Percentiles rank a stretch among this genome's conserved stretches.
Conservation (phyloP, 2,797 vertebrate species). For the Acridotheres tristis region DNA sequence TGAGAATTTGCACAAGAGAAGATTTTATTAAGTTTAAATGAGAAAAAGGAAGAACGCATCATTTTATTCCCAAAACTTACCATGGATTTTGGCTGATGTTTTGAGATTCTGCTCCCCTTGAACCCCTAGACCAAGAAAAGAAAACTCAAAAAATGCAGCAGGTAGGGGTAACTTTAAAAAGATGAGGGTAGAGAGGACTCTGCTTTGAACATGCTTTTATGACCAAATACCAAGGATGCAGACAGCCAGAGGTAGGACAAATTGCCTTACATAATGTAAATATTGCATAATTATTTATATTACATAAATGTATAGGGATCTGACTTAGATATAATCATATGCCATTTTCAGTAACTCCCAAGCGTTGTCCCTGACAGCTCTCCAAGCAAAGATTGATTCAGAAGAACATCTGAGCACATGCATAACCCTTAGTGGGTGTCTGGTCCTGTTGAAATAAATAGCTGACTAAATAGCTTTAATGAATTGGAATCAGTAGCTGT, state of each 20-base stretch:
- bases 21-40: neutral
- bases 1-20: neutral
- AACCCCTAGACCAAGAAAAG: neutral
- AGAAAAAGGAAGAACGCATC: neutral
- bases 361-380: neutral
- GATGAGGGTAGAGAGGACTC: neutral
- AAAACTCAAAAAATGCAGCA: neutral
- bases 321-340: neutral
- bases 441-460: neutral
- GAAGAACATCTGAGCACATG: neutral
- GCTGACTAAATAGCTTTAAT: neutral
- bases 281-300: no score
- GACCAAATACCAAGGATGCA: neutral
- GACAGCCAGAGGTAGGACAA: neutral
- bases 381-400: neutral
- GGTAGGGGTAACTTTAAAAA: neutral
- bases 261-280: neutral
- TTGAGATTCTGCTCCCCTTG: conserved; percentile 2
- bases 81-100: neutral
- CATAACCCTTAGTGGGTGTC: neutral
- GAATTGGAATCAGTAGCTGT: neutral
- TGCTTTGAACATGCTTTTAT: neutral
- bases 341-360: neutral
- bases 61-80: neutral
- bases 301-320: neutral